phyloP scores from a whole-genome alignment of 2,797 vertebrate genomes.

The Microctenopoma steveboyesi region DNA sequence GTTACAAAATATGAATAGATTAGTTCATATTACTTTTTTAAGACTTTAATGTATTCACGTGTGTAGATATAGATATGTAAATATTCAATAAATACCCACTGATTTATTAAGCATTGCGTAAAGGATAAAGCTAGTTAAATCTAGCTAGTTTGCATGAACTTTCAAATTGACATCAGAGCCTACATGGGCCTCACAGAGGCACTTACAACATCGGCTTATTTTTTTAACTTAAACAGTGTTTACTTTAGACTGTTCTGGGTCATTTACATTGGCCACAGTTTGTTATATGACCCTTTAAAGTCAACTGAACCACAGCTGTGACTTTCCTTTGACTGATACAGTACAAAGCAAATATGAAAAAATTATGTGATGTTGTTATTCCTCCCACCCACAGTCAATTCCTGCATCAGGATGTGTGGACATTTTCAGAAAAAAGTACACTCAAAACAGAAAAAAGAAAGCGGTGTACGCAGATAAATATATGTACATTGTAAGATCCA shows the following conservation, averaged over 20 bases:
- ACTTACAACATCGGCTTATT: conserved; percentile 73
- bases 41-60: conserved; percentile 81
- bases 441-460: conserved; percentile 14
- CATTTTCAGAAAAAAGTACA: conserved; percentile 44
- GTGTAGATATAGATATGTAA: conserved; percentile 80
- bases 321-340: conserved; percentile 49
- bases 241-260: conserved; percentile 60
- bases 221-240: conserved; percentile 58
- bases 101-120: conserved; percentile 65
- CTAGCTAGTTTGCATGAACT: conserved; percentile 77
- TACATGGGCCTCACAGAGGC: conserved; percentile 82
- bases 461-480: conserved; percentile 22
- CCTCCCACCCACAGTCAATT: conserved; percentile 25
- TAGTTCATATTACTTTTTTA: conserved; percentile 44
- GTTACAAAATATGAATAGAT: conserved; percentile 60
- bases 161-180: conserved; percentile 76
- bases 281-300: conserved; percentile 36
- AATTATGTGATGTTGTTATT: conserved; percentile 15
- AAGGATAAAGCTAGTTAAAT: conserved; percentile 82
- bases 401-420: conserved; percentile 10
- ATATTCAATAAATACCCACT: conserved; percentile 62
- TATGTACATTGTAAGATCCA: conserved; percentile 42
- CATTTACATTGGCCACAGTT: conserved; percentile 50
- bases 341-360: conserved; percentile 59
- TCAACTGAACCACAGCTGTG: conserved; percentile 47